A percentile compares a stretch with the other conserved stretches of the same genome.
Evolutionary conservation across 2,888 invertebrate genomes (phyloP).

Genomic region (Xylocampa areola): DNA sequence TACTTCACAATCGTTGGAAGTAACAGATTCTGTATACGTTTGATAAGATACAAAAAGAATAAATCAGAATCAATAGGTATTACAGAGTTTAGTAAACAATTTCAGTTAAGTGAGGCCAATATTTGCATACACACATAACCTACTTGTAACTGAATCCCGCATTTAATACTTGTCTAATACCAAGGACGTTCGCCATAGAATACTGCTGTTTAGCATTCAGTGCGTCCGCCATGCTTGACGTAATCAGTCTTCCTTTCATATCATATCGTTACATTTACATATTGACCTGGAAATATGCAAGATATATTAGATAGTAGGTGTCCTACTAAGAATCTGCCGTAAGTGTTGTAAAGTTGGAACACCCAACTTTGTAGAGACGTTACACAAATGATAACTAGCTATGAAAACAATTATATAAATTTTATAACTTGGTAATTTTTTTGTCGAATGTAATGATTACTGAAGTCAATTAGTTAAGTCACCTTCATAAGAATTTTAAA

Average conservation of each 20-base stretch:
- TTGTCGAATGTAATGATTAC: too few species aligned
- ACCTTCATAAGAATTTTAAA: too few species aligned
- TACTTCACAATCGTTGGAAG: too few species aligned
- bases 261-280: conserved; percentile 35
- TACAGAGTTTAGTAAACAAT: conserved; percentile 15
- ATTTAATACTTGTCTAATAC: conserved; percentile 37
- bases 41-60: too few species aligned
- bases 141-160: conserved; percentile 8
- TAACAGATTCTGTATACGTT: too few species aligned
- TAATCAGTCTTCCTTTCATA: conserved; percentile 45
- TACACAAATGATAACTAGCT: too few species aligned
- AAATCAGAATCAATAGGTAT: too few species aligned
- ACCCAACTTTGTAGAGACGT: too few species aligned
- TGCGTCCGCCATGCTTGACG: conserved; percentile 21
- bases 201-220: conserved; percentile 38
- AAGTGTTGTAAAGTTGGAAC: too few species aligned
- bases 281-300: conserved; percentile 41
- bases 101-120: conserved; percentile 16
- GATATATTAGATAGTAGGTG: conserved; percentile 20
- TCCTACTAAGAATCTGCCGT: conserved; percentile 2
- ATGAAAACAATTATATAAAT: too few species aligned
- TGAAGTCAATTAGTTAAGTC: too few species aligned
- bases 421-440: too few species aligned
- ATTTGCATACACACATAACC: conserved; percentile 40
- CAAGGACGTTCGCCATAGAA: conserved; percentile 35